phyloP scores from a whole-genome alignment of 1,140 invertebrate genomes.

The Neuroterus valhalla region DNA sequence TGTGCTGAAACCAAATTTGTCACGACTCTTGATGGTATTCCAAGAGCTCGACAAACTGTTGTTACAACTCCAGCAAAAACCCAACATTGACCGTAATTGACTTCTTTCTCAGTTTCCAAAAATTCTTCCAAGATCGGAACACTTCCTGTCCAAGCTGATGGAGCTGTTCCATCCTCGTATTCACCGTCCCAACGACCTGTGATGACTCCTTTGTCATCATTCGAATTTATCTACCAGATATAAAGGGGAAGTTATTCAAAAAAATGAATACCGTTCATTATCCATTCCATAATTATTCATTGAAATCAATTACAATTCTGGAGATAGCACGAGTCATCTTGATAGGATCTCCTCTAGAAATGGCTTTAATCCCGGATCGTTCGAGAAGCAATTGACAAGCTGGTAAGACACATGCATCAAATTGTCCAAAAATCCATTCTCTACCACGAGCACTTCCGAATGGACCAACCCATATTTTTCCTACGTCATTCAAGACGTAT shows the following conservation, averaged over 20 bases:
- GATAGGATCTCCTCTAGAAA: conserved; percentile 82
- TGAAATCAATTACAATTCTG: conserved; percentile 76
- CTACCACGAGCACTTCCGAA: conserved; percentile 74
- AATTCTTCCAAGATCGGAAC: conserved; percentile 77
- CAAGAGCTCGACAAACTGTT: conserved; percentile 78
- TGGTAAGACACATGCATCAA: conserved; percentile 77
- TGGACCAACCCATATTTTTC: conserved; percentile 80
- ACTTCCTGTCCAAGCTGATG: conserved; percentile 78
- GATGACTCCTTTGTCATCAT: conserved; percentile 77
- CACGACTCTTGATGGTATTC: conserved; percentile 78
- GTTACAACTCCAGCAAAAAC: conserved; percentile 80
- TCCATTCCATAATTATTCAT: neutral
- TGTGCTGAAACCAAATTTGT: conserved; percentile 81
- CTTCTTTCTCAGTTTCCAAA: conserved; percentile 72
- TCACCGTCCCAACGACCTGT: conserved; percentile 81
- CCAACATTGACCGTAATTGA: conserved; percentile 83
- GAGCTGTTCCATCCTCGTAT: conserved; percentile 78
- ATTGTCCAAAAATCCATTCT: conserved; percentile 81
- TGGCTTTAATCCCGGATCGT: conserved; percentile 66
- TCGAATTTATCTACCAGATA: conserved; percentile 80
- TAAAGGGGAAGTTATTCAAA: conserved; percentile 1
- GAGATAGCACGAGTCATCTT: conserved; percentile 83
- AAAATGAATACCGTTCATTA: too few species aligned
- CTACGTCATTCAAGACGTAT: conserved; percentile 80
- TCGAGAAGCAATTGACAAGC: conserved; percentile 75